Conservation (phyloP, 2,113 vertebrate species). For the Mola mola region DNA sequence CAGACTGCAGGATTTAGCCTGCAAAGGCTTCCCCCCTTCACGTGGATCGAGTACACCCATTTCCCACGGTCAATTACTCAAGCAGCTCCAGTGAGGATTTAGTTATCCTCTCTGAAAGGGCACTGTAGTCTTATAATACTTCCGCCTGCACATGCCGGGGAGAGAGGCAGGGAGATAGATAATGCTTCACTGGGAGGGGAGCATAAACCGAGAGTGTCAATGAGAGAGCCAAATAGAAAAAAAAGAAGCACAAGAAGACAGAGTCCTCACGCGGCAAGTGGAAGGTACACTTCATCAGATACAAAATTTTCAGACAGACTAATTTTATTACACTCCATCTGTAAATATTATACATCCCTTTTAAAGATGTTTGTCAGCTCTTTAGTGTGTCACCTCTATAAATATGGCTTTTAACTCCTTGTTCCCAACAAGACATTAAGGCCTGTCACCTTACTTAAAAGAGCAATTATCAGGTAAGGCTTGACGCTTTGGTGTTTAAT, state of each 20-base stretch:
- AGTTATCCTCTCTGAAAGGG: slow-evolving; percentile 64
- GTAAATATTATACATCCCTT: not conserved
- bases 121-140: slow-evolving; percentile 47
- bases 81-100: slow-evolving; percentile 67
- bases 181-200: slow-evolving; percentile 37
- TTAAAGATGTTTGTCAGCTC: not conserved
- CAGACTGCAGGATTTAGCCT: slow-evolving; percentile 67
- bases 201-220: slow-evolving; percentile 26
- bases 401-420: not conserved
- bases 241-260: slow-evolving; percentile 5
- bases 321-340: too few species aligned
- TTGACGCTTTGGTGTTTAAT: not conserved
- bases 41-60: slow-evolving; percentile 54
- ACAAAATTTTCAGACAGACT: too few species aligned
- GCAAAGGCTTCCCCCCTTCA: slow-evolving; percentile 61
- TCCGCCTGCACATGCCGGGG: not conserved
- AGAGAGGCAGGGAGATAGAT: slow-evolving; percentile 20
- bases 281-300: too few species aligned
- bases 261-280: slow-evolving; percentile 16
- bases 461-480: not conserved
- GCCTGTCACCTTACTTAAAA: too few species aligned
- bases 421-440: too few species aligned
- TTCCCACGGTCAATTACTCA: slow-evolving; percentile 77
- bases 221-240: slow-evolving; percentile 21
- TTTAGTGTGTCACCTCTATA: not conserved